Percentiles rank a stretch among this genome's conserved stretches.
Conservation (phyloP, 2,113 vertebrate species). For the Zosterops hypoxanthus region DNA sequence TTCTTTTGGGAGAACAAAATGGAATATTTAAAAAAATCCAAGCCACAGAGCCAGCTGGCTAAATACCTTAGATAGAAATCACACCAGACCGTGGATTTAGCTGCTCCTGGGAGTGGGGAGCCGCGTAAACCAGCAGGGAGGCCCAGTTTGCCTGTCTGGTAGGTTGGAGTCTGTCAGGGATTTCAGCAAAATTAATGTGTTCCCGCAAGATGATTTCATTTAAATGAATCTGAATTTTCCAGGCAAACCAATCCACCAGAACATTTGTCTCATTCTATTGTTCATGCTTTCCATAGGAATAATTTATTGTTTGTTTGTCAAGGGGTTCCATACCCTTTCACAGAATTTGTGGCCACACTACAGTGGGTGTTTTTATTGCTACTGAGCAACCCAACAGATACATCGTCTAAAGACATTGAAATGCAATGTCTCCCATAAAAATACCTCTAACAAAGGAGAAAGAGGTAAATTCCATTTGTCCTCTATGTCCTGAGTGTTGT, state of each 20-base stretch:
- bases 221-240: conserved; percentile 2
- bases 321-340: background rate
- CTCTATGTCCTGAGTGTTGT: background rate
- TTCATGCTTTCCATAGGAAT: background rate
- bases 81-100: conserved; percentile 9
- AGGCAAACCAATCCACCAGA: background rate
- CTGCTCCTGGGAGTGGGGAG: background rate
- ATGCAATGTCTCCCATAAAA: background rate
- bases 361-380: background rate
- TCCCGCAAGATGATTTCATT: conserved; percentile 3
- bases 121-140: conserved; percentile 21
- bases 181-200: background rate
- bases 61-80: background rate
- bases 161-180: background rate
- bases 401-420: background rate
- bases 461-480: background rate
- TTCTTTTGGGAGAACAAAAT: background rate
- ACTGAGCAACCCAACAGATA: background rate
- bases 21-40: background rate
- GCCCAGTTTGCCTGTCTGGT: background rate
- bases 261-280: background rate
- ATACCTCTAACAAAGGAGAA: background rate
- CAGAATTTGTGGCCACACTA: background rate
- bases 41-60: conserved; percentile 19
- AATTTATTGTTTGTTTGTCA: background rate